A percentile compares a stretch with the other conserved stretches of the same genome.
Conservation (phyloP, 2,888 invertebrate genomes). For the Pseudoips prasinana region DNA sequence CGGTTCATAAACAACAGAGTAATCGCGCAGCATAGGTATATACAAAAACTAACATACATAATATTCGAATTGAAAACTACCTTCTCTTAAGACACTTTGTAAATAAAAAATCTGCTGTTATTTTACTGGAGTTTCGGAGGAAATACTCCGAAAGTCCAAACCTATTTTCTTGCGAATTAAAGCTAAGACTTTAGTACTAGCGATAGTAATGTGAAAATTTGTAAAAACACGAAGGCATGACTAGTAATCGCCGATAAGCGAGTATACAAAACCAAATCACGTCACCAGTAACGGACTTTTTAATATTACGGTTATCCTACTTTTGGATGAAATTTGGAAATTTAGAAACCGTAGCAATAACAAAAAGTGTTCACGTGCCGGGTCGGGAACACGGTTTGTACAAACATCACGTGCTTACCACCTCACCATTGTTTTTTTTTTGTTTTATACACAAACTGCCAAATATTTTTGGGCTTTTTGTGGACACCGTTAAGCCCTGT, state of each 20-base stretch:
- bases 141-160: no score
- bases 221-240: constrained; percentile 26
- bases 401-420: constrained; percentile 51
- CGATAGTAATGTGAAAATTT: no score
- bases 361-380: constrained; percentile 58
- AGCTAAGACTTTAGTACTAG: no score
- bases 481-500: not conserved
- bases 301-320: constrained; percentile 41
- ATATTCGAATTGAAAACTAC: no score
- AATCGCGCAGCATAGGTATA: no score
- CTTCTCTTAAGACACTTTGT: no score
- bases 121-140: no score
- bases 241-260: constrained; percentile 17
- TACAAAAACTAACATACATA: no score
- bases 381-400: constrained; percentile 44
- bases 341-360: constrained; percentile 47
- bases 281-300: constrained; percentile 39
- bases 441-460: not conserved
- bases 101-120: no score
- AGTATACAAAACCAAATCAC: constrained; percentile 32
- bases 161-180: no score
- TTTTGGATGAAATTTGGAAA: constrained; percentile 48
- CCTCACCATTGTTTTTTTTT: constrained; percentile 10
- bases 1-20: no score
- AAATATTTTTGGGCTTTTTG: constrained; percentile 1